These are phyloP conservation scores for Rissa tridactyla DNA, from an alignment of 2,113 vertebrate species.

Conservation along the genomic window DNA sequence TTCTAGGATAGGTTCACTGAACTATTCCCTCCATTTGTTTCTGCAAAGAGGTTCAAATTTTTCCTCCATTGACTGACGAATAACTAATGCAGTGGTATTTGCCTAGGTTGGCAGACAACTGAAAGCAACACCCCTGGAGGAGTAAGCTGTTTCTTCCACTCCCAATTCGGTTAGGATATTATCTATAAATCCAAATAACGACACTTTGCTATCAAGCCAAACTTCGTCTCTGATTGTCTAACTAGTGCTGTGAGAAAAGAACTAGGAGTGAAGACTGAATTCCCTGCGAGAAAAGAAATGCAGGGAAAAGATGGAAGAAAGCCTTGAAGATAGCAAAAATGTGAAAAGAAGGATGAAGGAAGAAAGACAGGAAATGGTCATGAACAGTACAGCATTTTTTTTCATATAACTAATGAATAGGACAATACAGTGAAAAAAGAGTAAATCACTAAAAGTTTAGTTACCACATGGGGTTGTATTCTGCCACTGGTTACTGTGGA, in stretches of 20 bases:
- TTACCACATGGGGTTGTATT: background rate
- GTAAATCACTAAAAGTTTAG: background rate
- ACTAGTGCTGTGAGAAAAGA: background rate
- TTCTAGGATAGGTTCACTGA: background rate
- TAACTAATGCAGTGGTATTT: background rate
- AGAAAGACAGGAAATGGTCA: background rate
- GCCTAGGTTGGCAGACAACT: background rate
- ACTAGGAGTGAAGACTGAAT: background rate
- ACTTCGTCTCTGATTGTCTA: background rate
- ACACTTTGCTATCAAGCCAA: background rate
- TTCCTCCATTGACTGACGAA: background rate
- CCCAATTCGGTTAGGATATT: background rate
- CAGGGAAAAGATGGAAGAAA: background rate
- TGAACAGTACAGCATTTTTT: background rate
- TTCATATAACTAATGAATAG: background rate
- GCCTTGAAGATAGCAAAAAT: background rate
- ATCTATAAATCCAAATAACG: background rate
- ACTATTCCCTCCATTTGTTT: background rate
- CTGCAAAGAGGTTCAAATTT: background rate
- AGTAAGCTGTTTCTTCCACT: background rate
- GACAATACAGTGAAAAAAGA: background rate
- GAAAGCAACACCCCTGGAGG: background rate
- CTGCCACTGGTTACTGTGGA: background rate
- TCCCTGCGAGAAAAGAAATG: background rate
- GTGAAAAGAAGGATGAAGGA: background rate